phyloP scores from a whole-genome alignment of 1,140 invertebrate species.

The Drosophila erecta region DNA sequence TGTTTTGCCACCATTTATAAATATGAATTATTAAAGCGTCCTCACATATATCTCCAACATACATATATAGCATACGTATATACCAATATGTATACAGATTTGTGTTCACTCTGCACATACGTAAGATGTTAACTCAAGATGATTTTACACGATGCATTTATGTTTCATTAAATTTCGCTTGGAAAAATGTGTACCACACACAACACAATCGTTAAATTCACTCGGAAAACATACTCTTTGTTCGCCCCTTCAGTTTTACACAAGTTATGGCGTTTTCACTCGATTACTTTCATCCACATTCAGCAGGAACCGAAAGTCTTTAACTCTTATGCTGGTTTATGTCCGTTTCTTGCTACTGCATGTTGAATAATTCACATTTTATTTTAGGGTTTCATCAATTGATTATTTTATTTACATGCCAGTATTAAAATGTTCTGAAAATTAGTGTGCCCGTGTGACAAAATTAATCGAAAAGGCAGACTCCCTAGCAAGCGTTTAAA shows the following conservation, averaged over 20 bases:
- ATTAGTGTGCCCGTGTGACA: constrained; percentile 13
- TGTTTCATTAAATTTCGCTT: constrained; percentile 18
- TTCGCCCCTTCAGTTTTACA: constrained; percentile 1
- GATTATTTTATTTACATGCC: constrained; percentile 38
- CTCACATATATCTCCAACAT: not conserved
- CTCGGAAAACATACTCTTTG: constrained; percentile 13
- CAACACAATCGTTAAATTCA: not conserved
- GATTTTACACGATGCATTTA: not conserved
- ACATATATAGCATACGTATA: constrained; percentile 20
- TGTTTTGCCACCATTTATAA: constrained; percentile 3
- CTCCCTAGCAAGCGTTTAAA: no score
- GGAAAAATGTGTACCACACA: not conserved
- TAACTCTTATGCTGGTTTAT: not conserved
- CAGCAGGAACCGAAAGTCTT: not conserved
- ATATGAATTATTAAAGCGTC: constrained; percentile 6
- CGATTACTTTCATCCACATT: constrained; percentile 7
- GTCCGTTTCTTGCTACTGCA: not conserved
- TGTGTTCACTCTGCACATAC: constrained; percentile 19
- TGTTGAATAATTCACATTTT: constrained; percentile 23
- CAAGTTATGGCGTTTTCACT: constrained; percentile 21
- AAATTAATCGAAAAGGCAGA: not conserved
- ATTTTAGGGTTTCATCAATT: constrained; percentile 24
- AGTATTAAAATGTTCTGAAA: constrained; percentile 32
- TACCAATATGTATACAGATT: constrained; percentile 32
- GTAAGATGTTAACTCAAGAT: constrained; percentile 5